Evolutionary conservation across 2,113 vertebrate genomes (phyloP).

Genomic region (Xyliphius kryptos): DNA sequence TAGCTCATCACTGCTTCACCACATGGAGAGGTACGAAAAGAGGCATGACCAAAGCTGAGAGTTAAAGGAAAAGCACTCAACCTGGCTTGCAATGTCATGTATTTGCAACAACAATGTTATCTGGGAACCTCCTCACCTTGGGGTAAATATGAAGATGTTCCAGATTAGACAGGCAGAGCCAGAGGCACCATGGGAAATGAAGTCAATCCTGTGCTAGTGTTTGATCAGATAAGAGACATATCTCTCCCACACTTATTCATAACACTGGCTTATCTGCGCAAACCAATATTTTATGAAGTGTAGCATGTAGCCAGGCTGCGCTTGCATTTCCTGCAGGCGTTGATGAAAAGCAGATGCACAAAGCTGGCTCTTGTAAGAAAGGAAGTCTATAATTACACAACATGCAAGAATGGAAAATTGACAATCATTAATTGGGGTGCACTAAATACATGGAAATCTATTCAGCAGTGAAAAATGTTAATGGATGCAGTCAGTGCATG

Average conservation of each 20-base stretch:
- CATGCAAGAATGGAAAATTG: neutral
- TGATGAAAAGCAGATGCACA: constrained; percentile 19
- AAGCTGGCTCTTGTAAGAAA: neutral
- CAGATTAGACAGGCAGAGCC: constrained; percentile 20
- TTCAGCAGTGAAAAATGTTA: too few relatives aligned
- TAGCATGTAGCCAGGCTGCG: constrained; percentile 2
- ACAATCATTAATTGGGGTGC: too few relatives aligned
- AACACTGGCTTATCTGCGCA: constrained; percentile 18
- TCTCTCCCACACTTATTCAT: constrained; percentile 17
- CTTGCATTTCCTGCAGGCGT: constrained; percentile 27
- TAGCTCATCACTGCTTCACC: too few relatives aligned
- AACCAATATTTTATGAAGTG: constrained; percentile 12
- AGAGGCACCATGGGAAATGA: constrained; percentile 32
- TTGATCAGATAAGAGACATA: constrained; percentile 30
- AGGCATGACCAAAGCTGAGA: neutral
- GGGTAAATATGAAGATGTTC: constrained; percentile 31
- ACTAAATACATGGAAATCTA: too few relatives aligned
- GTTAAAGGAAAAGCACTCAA: constrained; percentile 25
- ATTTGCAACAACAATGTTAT: constrained; percentile 29
- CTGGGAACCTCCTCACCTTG: constrained; percentile 18
- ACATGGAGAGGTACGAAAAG: constrained; percentile 7
- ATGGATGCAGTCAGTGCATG: too few relatives aligned
- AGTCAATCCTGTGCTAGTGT: constrained; percentile 13
- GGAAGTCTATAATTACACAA: neutral
- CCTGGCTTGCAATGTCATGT: constrained; percentile 10